Percentiles rank a stretch among this genome's conserved stretches.
Conservation (phyloP, 2,888 invertebrate genomes). For the Sphinx pinastri region DNA sequence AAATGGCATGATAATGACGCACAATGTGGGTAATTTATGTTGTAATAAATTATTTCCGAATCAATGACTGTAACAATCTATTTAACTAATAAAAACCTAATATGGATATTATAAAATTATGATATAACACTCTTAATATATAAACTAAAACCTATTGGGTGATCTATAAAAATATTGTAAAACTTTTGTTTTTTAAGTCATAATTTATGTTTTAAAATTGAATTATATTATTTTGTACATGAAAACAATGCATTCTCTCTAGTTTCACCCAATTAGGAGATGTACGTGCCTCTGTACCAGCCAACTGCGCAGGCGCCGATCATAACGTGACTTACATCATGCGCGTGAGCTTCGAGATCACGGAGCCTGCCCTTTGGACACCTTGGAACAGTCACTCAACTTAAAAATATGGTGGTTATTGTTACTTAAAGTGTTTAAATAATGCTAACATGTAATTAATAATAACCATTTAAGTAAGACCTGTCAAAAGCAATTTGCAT, state of each 20-base stretch:
- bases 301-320: constrained; percentile 30
- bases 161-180: too few relatives aligned
- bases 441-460: too few relatives aligned
- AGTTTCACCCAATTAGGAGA: constrained; percentile 3
- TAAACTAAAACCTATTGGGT: too few relatives aligned
- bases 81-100: too few relatives aligned
- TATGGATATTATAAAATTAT: too few relatives aligned
- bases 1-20: constrained; percentile 21
- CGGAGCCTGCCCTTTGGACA: neutral
- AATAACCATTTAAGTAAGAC: too few relatives aligned
- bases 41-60: constrained; percentile 2
- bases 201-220: too few relatives aligned
- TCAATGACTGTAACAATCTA: neutral
- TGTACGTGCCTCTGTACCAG: constrained; percentile 21
- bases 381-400: neutral
- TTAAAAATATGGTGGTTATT: neutral
- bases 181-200: too few relatives aligned
- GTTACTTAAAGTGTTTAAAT: too few relatives aligned
- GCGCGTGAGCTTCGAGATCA: neutral
- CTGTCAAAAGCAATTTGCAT: too few relatives aligned
- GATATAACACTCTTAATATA: too few relatives aligned
- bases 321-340: constrained; percentile 36
- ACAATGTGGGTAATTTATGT: constrained; percentile 11
- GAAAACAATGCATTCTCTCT: constrained; percentile 1
- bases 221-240: neutral